A percentile compares a stretch with the other conserved stretches of the same genome.
phyloP scores from a whole-genome alignment of 2,113 vertebrate species.

The Phainopepla nitens region DNA sequence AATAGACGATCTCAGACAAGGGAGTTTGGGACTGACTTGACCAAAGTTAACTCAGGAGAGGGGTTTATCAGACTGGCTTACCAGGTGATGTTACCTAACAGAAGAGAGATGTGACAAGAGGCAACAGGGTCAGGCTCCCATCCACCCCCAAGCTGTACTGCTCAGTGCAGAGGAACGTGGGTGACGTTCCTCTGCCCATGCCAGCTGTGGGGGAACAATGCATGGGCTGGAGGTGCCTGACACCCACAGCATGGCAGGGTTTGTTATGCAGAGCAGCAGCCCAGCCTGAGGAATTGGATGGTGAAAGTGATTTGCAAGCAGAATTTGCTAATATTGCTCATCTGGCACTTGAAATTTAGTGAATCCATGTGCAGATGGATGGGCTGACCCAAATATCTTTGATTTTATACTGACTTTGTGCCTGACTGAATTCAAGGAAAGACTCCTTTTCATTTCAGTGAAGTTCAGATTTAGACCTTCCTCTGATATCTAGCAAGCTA shows the following conservation, averaged over 20 bases:
- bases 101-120: not conserved
- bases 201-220: rapidly evolving
- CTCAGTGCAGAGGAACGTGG: not conserved
- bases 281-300: not conserved
- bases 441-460: not conserved
- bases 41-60: not conserved
- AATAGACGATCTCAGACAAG: not conserved
- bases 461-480: not conserved
- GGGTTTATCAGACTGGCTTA: not conserved
- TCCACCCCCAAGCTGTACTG: not conserved
- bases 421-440: not conserved
- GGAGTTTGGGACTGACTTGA: not conserved
- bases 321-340: not conserved
- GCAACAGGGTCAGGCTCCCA: not conserved
- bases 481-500: not conserved
- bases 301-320: not conserved
- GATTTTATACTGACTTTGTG: not conserved
- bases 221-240: rapidly evolving
- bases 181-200: rapidly evolving
- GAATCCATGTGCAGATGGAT: not conserved
- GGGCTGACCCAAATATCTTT: not conserved
- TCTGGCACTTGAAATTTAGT: not conserved
- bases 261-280: not conserved
- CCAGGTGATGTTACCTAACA: not conserved
- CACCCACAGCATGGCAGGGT: rapidly evolving